phyloP scores from a whole-genome alignment of 2,113 vertebrate genomes.

The Lanius ludovicianus region DNA sequence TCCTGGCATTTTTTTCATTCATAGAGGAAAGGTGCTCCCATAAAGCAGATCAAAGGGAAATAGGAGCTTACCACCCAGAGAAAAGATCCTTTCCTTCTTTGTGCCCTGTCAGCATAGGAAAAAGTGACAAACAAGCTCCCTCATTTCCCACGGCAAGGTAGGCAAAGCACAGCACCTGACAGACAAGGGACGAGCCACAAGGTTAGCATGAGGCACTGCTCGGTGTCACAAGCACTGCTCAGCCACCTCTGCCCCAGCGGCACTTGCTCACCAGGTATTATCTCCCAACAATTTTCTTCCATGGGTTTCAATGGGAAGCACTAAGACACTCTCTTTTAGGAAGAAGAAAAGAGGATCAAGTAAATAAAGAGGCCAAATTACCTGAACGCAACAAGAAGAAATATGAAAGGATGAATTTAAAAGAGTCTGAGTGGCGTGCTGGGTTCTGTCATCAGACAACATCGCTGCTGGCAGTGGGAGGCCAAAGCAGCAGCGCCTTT shows the following conservation, averaged over 20 bases:
- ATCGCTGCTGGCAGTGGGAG: neutral
- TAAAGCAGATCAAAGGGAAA: conserved; percentile 36
- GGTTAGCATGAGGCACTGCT: neutral
- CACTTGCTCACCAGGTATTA: neutral
- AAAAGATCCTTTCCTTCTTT: neutral
- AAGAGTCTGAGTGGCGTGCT: accelerated
- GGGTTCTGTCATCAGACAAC: neutral
- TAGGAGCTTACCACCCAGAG: neutral
- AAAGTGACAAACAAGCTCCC: conserved; percentile 29
- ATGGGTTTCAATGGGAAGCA: neutral
- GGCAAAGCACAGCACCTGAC: neutral
- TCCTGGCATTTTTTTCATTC: neutral
- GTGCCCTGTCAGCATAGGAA: neutral
- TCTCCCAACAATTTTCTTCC: neutral
- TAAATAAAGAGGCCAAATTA: conserved; percentile 26
- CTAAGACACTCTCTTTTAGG: neutral
- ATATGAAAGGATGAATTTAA: neutral
- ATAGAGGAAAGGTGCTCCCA: neutral
- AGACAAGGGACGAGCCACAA: neutral
- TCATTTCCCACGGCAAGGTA: neutral
- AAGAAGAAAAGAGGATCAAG: neutral
- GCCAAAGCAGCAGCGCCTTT: neutral
- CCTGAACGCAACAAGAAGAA: neutral
- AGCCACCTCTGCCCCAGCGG: neutral
- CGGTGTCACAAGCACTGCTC: neutral